Evolutionary conservation across 2,888 invertebrate species (phyloP).

Genomic region (Escarpia spicata): DNA sequence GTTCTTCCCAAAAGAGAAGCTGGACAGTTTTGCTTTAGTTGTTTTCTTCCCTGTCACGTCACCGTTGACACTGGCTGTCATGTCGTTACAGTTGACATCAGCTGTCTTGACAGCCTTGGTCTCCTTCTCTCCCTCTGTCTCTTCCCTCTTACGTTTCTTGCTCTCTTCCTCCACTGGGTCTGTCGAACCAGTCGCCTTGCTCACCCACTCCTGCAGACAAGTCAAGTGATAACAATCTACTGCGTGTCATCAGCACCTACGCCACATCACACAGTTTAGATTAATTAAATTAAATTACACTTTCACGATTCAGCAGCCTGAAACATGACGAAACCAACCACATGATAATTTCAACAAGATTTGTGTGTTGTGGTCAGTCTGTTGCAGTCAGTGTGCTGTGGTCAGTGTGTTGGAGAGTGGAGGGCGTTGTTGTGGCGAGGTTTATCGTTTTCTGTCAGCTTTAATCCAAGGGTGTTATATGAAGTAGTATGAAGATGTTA

Average conservation of each 20-base stretch:
- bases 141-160: conserved; percentile 13
- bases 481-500: too few relatives aligned
- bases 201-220: conserved; percentile 20
- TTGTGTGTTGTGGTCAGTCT: too few relatives aligned
- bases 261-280: too few relatives aligned
- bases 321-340: too few relatives aligned
- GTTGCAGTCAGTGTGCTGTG: too few relatives aligned
- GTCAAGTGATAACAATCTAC: background rate
- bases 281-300: too few relatives aligned
- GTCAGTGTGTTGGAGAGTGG: too few relatives aligned
- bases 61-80: background rate
- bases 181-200: background rate
- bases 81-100: background rate
- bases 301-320: too few relatives aligned
- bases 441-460: too few relatives aligned
- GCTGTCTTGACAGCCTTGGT: background rate
- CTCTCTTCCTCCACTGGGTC: background rate
- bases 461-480: too few relatives aligned
- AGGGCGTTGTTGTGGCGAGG: too few relatives aligned
- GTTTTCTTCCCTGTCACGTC: conserved; percentile 31
- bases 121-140: background rate
- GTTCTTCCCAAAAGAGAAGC: conserved; percentile 48
- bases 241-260: background rate
- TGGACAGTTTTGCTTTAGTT: conserved; percentile 52
- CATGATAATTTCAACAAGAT: too few relatives aligned